Evolutionary conservation across 2,113 vertebrate genomes (phyloP).

Genomic region (Zingel zingel): DNA sequence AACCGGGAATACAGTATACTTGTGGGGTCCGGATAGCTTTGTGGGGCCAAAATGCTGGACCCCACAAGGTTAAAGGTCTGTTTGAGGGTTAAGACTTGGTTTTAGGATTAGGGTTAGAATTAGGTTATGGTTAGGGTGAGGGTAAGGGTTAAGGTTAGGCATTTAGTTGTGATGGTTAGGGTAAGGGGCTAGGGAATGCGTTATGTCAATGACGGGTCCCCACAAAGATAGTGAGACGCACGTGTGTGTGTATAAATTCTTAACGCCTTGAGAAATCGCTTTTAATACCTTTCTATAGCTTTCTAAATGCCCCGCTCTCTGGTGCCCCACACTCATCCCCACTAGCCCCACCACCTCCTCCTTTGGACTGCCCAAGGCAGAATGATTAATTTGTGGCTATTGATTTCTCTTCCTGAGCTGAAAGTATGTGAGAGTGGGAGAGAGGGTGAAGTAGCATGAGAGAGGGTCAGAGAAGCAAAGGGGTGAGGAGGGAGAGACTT

Average conservation of each 20-base stretch:
- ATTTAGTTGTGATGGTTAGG: too few relatives aligned
- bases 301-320: constrained; percentile 43
- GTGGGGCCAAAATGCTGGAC: too few relatives aligned
- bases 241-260: constrained; percentile 28
- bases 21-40: too few relatives aligned
- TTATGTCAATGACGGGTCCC: too few relatives aligned
- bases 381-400: constrained; percentile 85
- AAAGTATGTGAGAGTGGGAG: constrained; percentile 51
- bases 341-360: not conserved
- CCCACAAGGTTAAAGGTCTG: too few relatives aligned
- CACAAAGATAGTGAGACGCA: too few relatives aligned
- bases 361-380: constrained; percentile 60
- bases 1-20: too few relatives aligned
- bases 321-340: not conserved
- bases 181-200: too few relatives aligned
- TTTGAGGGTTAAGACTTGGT: too few relatives aligned
- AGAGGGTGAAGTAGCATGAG: constrained; percentile 43
- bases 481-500: constrained; percentile 40
- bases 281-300: constrained; percentile 50
- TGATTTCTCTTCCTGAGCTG: constrained; percentile 81
- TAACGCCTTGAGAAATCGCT: constrained; percentile 43
- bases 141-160: too few relatives aligned
- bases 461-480: constrained; percentile 54
- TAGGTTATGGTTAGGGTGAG: too few relatives aligned
- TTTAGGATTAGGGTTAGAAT: too few relatives aligned